Evolutionary conservation across 2,797 vertebrate species (phyloP), one percentile per base, ranked within the genome.

Genomic region (Malacoctenus gilli): DNA sequence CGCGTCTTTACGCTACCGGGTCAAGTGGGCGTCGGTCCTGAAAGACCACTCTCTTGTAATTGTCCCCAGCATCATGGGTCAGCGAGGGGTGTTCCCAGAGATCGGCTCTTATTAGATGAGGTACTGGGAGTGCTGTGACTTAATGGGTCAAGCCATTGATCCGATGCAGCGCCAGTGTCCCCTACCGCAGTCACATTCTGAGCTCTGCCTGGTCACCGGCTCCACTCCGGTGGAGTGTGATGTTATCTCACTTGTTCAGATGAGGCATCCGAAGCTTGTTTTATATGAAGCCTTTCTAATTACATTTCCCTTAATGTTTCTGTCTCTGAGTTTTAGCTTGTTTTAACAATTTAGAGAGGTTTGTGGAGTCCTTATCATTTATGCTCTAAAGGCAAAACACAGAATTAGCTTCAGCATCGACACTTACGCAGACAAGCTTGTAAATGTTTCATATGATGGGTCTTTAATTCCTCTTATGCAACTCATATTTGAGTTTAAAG

Each of bases 21-120:
- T 98, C 95, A 97, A 96, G 93, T 94, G 93, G 92, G 93, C 93
- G 91, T 93, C 88, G 80, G 87, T 91, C 91, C 85, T 80, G 81
- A 84, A 89, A 89, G 87, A 90, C 87, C 85, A 89, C 89, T 91
- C 87, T 91, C 83, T 87, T 83, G 85, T 91, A 90, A 91, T 92
- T 89, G 88, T 91, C 86, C 86, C 68, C 55, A 75, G 75, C 82
- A 80, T 75, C 73, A 23, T 57, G 86, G 89, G 90, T 90, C 88
- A 90, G 77, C 68, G 41, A 31, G 75, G 79, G 85, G 80, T 88
- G 87, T 82, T 83, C 77, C 67, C 61, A 62, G 70, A 75, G 73
- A 80, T 74, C 18, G 39, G 72, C 82, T 77, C 70, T 73, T 75
- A 83, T 84, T 79, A 83, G 87, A 89, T 71, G 81, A 72, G 75